Percentiles rank a stretch among this genome's conserved stretches.
These are phyloP conservation scores for Rhodinocichla rosea DNA, from an alignment of 2,113 vertebrate genomes.

Conservation along the genomic window DNA sequence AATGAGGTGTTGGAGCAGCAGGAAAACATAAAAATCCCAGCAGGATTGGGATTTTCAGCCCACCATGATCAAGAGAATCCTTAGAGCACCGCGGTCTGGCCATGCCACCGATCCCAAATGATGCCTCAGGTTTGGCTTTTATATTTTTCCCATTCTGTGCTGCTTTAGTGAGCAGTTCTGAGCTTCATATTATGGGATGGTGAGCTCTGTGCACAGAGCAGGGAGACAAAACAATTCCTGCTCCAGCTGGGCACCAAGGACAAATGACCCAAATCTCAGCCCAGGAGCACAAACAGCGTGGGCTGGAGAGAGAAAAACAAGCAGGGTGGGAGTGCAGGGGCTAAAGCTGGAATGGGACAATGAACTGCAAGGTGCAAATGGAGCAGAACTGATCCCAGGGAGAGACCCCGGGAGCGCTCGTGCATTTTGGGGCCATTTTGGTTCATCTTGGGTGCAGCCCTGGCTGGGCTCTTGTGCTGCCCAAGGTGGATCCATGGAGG, in stretches of 20 bases:
- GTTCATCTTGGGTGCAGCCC: too few relatives aligned
- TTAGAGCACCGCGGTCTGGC: background rate
- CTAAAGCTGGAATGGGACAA: too few relatives aligned
- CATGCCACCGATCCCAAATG: background rate
- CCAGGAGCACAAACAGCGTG: too few relatives aligned
- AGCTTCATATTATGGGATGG: background rate
- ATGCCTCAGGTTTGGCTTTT: background rate
- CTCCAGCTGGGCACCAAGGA: background rate
- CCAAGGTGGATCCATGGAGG: too few relatives aligned
- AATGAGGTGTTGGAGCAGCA: fast-evolving
- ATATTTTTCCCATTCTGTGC: background rate
- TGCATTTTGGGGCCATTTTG: too few relatives aligned
- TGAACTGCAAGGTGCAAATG: too few relatives aligned
- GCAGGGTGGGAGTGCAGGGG: too few relatives aligned
- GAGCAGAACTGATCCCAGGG: too few relatives aligned
- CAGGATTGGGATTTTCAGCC: background rate
- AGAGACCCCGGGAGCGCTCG: too few relatives aligned
- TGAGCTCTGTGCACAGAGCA: background rate
- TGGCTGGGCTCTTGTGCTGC: too few relatives aligned
- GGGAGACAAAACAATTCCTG: background rate
- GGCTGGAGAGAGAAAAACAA: too few relatives aligned
- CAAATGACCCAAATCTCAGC: background rate
- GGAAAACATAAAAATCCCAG: background rate
- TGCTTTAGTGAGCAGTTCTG: background rate
- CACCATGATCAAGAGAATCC: background rate